Percentiles rank a stretch among this genome's conserved stretches.
Evolutionary conservation across 2,797 vertebrate genomes (phyloP).

Genomic region (Aselliscus stoliczkanus): DNA sequence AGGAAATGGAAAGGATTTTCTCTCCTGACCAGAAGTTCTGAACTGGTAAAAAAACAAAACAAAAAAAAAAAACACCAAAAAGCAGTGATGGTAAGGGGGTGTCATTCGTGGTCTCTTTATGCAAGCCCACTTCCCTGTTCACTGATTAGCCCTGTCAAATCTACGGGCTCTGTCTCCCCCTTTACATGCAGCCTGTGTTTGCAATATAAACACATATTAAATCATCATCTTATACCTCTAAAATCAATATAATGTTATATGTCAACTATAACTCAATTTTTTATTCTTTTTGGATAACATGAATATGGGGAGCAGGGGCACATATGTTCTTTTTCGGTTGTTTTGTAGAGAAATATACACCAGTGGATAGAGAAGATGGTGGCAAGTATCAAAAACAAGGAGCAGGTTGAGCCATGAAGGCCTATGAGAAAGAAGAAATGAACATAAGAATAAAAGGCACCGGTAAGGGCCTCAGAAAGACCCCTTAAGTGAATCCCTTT

Average conservation of each 20-base stretch:
- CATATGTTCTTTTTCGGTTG: neutral
- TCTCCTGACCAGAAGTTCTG: neutral
- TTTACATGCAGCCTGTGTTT: neutral
- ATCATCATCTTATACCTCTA: neutral
- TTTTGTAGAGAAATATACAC: neutral
- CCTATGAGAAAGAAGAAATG: neutral
- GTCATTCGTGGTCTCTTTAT: neutral
- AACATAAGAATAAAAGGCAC: neutral
- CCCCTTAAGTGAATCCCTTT: neutral
- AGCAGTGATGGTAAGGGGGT: neutral
- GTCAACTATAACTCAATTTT: neutral
- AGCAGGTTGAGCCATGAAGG: neutral
- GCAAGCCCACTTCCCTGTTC: neutral
- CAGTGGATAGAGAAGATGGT: neutral
- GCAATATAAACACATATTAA: neutral
- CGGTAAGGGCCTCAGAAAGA: neutral
- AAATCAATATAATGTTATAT: neutral
- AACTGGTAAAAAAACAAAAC: neutral
- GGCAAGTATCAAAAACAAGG: neutral
- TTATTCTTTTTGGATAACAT: neutral
- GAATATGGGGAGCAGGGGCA: neutral
- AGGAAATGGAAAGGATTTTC: slow-evolving; percentile 31
- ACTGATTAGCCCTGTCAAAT: neutral
- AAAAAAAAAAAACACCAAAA: neutral
- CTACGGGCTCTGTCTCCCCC: neutral